phyloP scores from a whole-genome alignment of 2,888 invertebrate species.

The Podabrus alpinus region DNA sequence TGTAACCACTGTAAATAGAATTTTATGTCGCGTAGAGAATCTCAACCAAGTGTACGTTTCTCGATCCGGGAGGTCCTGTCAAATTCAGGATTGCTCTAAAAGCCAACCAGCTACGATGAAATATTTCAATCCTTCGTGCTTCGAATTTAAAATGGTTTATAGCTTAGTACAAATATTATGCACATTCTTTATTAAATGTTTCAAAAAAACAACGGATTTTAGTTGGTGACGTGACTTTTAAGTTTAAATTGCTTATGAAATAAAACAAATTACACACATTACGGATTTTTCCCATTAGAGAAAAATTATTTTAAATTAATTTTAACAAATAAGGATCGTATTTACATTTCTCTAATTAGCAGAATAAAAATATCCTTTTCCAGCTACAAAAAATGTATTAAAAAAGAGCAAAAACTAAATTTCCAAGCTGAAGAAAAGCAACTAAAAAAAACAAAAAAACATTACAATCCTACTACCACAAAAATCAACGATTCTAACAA shows the following conservation, averaged over 20 bases:
- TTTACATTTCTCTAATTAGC: neutral
- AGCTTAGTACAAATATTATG: conserved; percentile 35
- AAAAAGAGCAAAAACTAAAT: neutral
- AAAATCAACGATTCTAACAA: neutral
- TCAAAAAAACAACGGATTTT: neutral
- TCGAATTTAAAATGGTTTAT: conserved; percentile 36
- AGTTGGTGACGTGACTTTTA: neutral
- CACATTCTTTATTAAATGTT: conserved; percentile 32
- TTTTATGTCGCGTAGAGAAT: conserved; percentile 31
- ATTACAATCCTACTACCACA: neutral
- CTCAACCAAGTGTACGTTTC: conserved; percentile 33
- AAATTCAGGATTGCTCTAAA: conserved; percentile 40
- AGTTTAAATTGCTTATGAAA: neutral
- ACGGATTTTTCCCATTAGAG: neutral
- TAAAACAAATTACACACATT: neutral
- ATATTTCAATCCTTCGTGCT: conserved; percentile 46
- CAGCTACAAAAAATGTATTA: neutral
- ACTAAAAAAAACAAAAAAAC: neutral
- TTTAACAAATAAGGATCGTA: neutral
- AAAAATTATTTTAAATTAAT: neutral
- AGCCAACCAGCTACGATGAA: conserved; percentile 43
- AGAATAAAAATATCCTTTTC: neutral
- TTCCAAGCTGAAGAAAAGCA: neutral
- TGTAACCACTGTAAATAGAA: conserved; percentile 36
- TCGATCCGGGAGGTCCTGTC: conserved; percentile 33